Percentiles rank a stretch among this genome's conserved stretches.
These are phyloP conservation scores for Porites divaricata DNA, from an alignment of 92 coral and sea anemone species.

Conservation along the genomic window DNA sequence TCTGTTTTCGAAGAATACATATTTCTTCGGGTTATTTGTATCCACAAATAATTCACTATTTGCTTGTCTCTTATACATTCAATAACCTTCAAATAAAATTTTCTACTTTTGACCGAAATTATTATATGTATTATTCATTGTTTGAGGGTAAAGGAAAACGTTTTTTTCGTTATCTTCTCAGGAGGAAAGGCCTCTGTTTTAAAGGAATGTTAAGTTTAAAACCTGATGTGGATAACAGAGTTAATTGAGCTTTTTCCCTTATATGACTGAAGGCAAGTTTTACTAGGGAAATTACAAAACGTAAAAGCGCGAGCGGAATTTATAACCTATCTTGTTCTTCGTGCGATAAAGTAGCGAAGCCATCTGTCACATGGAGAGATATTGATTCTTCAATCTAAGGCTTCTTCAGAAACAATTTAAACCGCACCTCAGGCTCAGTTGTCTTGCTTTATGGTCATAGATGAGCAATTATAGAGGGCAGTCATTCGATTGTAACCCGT, in stretches of 20 bases:
- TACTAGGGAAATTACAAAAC: background rate
- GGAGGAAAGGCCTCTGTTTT: constrained; percentile 16
- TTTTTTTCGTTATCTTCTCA: constrained; percentile 15
- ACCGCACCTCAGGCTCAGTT: constrained; percentile 7
- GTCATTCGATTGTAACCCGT: background rate
- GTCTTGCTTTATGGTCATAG: constrained; percentile 3
- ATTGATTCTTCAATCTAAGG: background rate
- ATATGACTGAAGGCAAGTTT: background rate
- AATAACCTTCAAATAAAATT: constrained; percentile 36
- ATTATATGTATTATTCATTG: constrained; percentile 28
- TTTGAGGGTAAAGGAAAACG: constrained; percentile 5
- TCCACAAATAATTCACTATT: constrained; percentile 25
- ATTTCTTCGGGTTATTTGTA: constrained; percentile 4
- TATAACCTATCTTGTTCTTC: background rate
- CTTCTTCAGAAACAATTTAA: background rate
- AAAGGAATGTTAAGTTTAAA: background rate
- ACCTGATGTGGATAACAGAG: background rate
- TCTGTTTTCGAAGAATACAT: background rate
- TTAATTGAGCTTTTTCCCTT: background rate
- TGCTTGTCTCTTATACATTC: constrained; percentile 5
- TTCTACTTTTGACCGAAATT: constrained; percentile 6
- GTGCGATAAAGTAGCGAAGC: background rate
- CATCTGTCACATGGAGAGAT: constrained; percentile 29
- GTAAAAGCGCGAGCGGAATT: background rate
- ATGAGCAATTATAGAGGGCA: background rate